phyloP scores from a whole-genome alignment of 2,113 vertebrate species.

The Alethe castanea region DNA sequence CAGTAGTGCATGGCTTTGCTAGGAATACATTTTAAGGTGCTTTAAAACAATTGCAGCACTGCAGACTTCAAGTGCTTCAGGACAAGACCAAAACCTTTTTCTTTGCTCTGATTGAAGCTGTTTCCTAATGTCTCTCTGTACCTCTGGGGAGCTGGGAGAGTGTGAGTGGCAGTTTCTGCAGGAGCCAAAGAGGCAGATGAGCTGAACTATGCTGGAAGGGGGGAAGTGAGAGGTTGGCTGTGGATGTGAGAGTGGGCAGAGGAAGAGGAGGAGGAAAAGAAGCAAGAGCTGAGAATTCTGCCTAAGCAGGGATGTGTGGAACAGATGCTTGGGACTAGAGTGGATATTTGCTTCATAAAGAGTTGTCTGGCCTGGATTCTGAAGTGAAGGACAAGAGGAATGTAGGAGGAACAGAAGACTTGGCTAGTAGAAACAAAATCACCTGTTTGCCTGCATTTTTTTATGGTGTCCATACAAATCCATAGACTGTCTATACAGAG shows the following conservation, averaged over 20 bases:
- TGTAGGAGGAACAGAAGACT: neutral
- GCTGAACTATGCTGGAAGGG: neutral
- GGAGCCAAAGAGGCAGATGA: neutral
- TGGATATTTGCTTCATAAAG: neutral
- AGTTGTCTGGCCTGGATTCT: neutral
- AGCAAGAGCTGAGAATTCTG: neutral
- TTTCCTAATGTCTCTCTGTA: neutral
- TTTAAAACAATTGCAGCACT: neutral
- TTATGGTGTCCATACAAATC: neutral
- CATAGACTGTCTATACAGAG: neutral
- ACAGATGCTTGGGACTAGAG: neutral
- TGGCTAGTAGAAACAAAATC: neutral
- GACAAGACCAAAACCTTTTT: neutral
- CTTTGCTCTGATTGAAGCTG: neutral
- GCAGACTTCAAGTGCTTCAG: neutral
- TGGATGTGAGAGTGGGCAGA: neutral
- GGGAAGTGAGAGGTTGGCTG: neutral
- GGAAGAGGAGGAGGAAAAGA: slow-evolving; percentile 1
- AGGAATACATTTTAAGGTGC: neutral
- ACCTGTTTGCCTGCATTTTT: neutral
- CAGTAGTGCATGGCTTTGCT: neutral
- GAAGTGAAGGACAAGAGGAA: neutral
- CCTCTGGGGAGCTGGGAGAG: neutral
- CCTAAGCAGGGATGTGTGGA: neutral
- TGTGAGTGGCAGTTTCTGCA: neutral